A percentile compares a stretch with the other conserved stretches of the same genome.
phyloP scores from a whole-genome alignment of 2,797 vertebrate genomes.

The Brachyalestes nurse region DNA sequence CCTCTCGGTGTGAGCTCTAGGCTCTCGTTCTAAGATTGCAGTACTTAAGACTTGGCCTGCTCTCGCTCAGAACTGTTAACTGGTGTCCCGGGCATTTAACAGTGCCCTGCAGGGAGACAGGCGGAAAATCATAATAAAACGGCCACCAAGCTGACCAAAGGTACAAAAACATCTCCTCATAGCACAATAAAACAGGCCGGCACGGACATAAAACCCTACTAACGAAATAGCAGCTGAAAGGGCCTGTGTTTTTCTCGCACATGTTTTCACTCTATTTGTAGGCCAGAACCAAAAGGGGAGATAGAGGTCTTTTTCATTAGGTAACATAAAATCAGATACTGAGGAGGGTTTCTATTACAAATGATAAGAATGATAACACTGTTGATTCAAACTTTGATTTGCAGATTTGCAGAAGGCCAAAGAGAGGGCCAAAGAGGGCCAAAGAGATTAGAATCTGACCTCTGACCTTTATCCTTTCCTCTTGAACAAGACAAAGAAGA shows the following conservation, averaged over 20 bases:
- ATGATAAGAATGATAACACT: neutral
- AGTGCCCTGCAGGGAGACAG: neutral
- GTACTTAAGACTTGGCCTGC: neutral
- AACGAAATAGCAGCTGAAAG: constrained; percentile 8
- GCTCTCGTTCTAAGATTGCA: neutral
- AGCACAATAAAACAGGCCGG: constrained; percentile 18
- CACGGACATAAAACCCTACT: neutral
- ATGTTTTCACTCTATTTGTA: constrained; percentile 6
- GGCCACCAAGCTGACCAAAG: neutral
- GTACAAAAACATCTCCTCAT: constrained; percentile 19
- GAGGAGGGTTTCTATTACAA: neutral
- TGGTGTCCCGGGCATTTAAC: neutral
- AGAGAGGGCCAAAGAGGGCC: neutral
- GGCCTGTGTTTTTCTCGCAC: constrained; percentile 6
- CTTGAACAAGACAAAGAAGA: neutral
- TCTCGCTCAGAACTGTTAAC: neutral
- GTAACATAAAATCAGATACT: neutral
- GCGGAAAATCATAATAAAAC: constrained; percentile 31
- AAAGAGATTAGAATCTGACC: neutral
- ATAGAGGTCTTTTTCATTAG: neutral
- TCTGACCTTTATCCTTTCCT: neutral
- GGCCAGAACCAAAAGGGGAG: neutral
- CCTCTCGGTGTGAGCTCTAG: neutral
- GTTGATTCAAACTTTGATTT: neutral
- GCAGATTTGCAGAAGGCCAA: neutral